phyloP scores from a whole-genome alignment of 1,140 invertebrate genomes.

The Leptinotarsa undecemlineata region DNA sequence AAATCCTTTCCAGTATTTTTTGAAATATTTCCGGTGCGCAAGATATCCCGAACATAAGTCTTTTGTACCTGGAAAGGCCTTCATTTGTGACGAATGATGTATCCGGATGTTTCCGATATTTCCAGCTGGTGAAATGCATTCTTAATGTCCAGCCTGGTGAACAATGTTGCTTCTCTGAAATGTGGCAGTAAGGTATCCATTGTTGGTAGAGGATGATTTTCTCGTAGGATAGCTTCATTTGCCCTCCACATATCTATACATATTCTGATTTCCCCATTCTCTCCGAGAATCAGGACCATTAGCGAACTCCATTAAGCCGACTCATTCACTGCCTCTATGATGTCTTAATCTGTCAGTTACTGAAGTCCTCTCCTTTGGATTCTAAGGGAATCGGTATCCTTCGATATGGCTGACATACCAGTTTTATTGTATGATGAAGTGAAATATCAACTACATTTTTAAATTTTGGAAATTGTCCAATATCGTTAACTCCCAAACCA shows the following conservation, averaged over 20 bases:
- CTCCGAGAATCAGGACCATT: constrained; percentile 48
- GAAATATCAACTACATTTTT: constrained; percentile 37
- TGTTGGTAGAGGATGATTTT: constrained; percentile 40
- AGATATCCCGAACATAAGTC: too few species aligned
- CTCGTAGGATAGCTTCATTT: constrained; percentile 51
- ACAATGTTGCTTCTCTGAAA: constrained; percentile 22
- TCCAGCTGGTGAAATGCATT: constrained; percentile 31
- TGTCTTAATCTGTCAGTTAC: constrained; percentile 24
- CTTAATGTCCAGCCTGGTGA: constrained; percentile 31
- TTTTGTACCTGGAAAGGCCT: constrained; percentile 43
- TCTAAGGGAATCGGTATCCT: constrained; percentile 45
- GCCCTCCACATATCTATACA: constrained; percentile 53
- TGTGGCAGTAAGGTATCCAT: constrained; percentile 27
- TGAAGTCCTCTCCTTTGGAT: constrained; percentile 29
- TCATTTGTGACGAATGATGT: constrained; percentile 50
- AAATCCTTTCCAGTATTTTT: too few species aligned
- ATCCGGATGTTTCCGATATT: constrained; percentile 36
- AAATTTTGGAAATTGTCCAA: constrained; percentile 13
- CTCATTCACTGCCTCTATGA: constrained; percentile 32
- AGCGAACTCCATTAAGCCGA: constrained; percentile 51
- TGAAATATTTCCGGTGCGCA: too few species aligned
- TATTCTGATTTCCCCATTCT: constrained; percentile 48
- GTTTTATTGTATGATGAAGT: constrained; percentile 28
- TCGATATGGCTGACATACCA: constrained; percentile 46
- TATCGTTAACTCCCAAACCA: too few species aligned